Evolutionary conservation across 2,888 invertebrate genomes (phyloP).

Genomic region (Unio pictorum): DNA sequence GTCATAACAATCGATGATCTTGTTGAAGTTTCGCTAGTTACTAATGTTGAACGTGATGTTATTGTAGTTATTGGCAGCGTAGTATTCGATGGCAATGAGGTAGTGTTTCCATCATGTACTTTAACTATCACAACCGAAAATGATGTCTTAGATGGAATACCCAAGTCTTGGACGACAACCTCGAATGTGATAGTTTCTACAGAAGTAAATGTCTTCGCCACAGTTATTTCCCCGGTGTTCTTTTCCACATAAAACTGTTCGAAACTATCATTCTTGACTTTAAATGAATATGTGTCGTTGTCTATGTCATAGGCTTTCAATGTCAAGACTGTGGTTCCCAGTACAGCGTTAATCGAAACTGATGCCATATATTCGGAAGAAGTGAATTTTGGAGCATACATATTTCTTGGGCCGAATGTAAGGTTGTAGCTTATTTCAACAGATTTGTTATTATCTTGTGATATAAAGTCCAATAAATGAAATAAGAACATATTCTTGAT

Average conservation of each 20-base stretch:
- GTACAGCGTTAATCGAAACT: neutral
- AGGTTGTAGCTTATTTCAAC: constrained; percentile 12
- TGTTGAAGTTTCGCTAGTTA: too few species aligned
- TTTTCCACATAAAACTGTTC: constrained; percentile 3
- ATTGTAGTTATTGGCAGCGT: too few species aligned
- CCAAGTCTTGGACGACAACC: constrained; percentile 10
- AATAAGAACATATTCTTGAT: constrained; percentile 21
- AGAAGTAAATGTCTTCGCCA: neutral
- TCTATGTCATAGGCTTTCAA: constrained; percentile 15
- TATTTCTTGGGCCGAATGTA: constrained; percentile 23
- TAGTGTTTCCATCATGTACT: neutral
- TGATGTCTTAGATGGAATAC: constrained; percentile 15
- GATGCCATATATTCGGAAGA: neutral
- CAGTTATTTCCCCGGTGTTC: constrained; percentile 5
- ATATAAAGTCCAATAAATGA: constrained; percentile 25
- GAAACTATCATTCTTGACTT: neutral
- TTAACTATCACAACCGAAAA: constrained; percentile 5
- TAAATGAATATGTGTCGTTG: constrained; percentile 6
- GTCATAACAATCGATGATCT: too few species aligned
- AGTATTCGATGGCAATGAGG: neutral
- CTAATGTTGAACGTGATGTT: too few species aligned
- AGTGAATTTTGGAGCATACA: constrained; percentile 20
- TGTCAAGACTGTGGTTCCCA: constrained; percentile 2
- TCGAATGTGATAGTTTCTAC: constrained; percentile 1
- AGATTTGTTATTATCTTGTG: neutral